Conservation (phyloP, 2,888 invertebrate species). For the Lomographa bimaculata region DNA sequence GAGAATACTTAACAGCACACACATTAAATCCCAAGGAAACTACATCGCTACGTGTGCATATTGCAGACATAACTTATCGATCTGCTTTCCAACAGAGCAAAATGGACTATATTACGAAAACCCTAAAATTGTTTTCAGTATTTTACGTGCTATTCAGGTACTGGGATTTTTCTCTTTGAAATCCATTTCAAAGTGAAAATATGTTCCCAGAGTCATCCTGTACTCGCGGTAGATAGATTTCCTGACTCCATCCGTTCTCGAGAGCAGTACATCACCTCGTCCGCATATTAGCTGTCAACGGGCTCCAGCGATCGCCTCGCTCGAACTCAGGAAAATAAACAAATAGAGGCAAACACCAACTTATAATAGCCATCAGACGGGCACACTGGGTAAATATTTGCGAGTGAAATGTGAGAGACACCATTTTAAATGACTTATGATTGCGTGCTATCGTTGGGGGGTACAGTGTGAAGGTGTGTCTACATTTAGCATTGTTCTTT, state of each 20-base stretch:
- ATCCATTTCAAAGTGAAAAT: conserved; percentile 13
- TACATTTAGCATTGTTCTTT: too few relatives aligned
- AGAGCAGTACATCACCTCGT: conserved; percentile 54
- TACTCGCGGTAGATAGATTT: conserved; percentile 32
- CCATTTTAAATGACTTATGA: conserved; percentile 24
- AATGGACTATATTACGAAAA: too few relatives aligned
- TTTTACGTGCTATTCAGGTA: too few relatives aligned
- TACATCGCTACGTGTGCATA: conserved; percentile 60
- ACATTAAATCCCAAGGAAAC: conserved; percentile 39
- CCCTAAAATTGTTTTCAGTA: too few relatives aligned
- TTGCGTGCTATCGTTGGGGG: conserved; percentile 20
- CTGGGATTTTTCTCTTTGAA: not conserved
- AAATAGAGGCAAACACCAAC: conserved; percentile 49
- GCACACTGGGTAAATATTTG: conserved; percentile 55
- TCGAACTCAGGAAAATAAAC: conserved; percentile 57
- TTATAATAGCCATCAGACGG: conserved; percentile 54
- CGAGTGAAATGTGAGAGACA: conserved; percentile 33
- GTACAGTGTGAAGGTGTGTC: conserved; percentile 1
- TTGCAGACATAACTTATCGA: too few relatives aligned
- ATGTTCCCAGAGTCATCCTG: conserved; percentile 13
- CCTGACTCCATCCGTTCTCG: conserved; percentile 38
- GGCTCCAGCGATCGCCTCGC: conserved; percentile 52
- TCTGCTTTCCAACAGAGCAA: too few relatives aligned
- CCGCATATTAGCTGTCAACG: conserved; percentile 68
- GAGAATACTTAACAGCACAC: too few relatives aligned